phyloP scores from a whole-genome alignment of 2,797 vertebrate species.

The Xenentodon cancila region DNA sequence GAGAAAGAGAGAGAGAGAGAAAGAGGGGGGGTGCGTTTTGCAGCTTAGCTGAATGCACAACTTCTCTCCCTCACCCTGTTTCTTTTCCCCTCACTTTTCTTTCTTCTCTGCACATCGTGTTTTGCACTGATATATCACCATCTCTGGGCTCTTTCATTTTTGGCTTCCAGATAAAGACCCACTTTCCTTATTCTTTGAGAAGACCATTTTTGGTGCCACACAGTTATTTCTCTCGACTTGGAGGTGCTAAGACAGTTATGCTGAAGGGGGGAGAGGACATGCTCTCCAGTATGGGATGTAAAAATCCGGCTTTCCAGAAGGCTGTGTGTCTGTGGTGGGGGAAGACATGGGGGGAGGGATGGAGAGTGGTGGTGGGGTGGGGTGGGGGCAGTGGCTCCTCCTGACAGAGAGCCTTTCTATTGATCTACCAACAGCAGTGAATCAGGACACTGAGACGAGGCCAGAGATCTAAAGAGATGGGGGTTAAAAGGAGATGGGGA shows the following conservation, averaged over 20 bases:
- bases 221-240: slow-evolving; percentile 23
- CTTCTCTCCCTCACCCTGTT: slow-evolving; percentile 65
- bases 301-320: slow-evolving; percentile 51
- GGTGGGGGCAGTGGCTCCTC: slow-evolving; percentile 33
- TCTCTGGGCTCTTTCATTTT: slow-evolving; percentile 45
- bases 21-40: slow-evolving; percentile 57
- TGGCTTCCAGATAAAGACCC: slow-evolving; percentile 33
- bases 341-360: slow-evolving; percentile 12
- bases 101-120: slow-evolving; percentile 49
- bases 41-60: slow-evolving; percentile 78
- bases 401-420: slow-evolving; percentile 73
- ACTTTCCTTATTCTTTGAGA: slow-evolving; percentile 30
- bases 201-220: slow-evolving; percentile 29
- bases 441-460: slow-evolving; percentile 67
- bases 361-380: not conserved
- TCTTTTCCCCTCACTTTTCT: slow-evolving; percentile 19
- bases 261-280: slow-evolving; percentile 17
- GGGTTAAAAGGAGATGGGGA: slow-evolving; percentile 26
- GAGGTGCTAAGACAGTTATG: slow-evolving; percentile 51
- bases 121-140: slow-evolving; percentile 55
- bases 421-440: slow-evolving; percentile 76
- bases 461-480: slow-evolving; percentile 52
- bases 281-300: slow-evolving; percentile 42
- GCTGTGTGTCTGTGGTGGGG: slow-evolving; percentile 58
- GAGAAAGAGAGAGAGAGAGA: slow-evolving; percentile 44